phyloP scores from a whole-genome alignment of 2,113 vertebrate genomes.

The Laticauda colubrina region DNA sequence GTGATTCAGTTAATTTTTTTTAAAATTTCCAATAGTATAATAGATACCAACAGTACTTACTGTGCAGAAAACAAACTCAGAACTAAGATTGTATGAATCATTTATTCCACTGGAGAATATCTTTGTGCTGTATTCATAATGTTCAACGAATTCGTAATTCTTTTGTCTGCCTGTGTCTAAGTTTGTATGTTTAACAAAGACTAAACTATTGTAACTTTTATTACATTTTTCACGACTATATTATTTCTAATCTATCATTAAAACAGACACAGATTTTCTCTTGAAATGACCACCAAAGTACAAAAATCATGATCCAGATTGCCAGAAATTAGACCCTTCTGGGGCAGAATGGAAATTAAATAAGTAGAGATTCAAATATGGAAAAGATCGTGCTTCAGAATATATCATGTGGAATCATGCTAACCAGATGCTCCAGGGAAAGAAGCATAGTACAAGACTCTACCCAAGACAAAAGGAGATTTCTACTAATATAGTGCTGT shows the following conservation, averaged over 20 bases:
- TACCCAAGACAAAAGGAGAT: constrained; percentile 19
- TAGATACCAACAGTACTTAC: not conserved
- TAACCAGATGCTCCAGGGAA: constrained; percentile 27
- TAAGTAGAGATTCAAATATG: constrained; percentile 51
- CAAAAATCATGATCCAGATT: constrained; percentile 45
- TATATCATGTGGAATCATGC: constrained; percentile 11
- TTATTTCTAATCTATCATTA: not conserved
- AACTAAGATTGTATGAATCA: not conserved
- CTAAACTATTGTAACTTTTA: not conserved
- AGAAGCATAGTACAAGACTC: constrained; percentile 14
- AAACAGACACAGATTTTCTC: not conserved
- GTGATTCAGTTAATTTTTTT: not conserved
- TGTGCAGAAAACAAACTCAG: not conserved
- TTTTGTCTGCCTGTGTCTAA: not conserved
- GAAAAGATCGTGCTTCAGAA: constrained; percentile 40
- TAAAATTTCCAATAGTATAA: not conserved
- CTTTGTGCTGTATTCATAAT: not conserved
- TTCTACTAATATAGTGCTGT: constrained; percentile 44
- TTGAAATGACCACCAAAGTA: constrained; percentile 41
- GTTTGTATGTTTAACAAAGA: not conserved
- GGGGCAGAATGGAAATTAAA: constrained; percentile 41
- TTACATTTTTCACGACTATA: not conserved
- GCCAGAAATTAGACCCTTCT: constrained; percentile 40
- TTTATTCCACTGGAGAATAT: not conserved
- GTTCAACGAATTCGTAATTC: not conserved